These are phyloP conservation scores for Drosophila ercepeae DNA, from an alignment of 1,140 invertebrate genomes.

Conservation along the genomic window DNA sequence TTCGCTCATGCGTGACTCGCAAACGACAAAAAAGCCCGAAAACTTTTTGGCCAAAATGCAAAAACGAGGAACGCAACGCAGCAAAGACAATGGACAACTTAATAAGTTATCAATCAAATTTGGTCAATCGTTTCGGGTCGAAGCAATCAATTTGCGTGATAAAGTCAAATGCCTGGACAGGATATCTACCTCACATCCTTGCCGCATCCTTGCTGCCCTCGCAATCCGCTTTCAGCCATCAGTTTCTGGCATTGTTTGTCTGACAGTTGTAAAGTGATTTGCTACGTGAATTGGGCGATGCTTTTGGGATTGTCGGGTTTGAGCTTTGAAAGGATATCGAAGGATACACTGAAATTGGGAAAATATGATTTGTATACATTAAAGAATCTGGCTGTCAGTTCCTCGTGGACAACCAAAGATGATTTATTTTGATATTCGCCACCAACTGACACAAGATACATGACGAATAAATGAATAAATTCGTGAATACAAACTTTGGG, in stretches of 20 bases:
- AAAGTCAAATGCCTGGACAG: slow-evolving; percentile 66
- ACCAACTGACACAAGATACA: slow-evolving; percentile 36
- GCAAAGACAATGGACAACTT: slow-evolving; percentile 56
- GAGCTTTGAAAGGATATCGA: background rate
- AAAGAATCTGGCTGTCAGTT: slow-evolving; percentile 47
- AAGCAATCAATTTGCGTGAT: slow-evolving; percentile 80
- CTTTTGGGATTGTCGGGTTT: slow-evolving; percentile 14
- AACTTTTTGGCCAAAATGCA: slow-evolving; percentile 70
- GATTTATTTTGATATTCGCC: slow-evolving; percentile 53
- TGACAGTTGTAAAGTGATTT: slow-evolving; percentile 81
- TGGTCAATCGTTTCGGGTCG: slow-evolving; percentile 69
- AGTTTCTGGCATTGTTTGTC: slow-evolving; percentile 62
- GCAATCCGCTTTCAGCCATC: slow-evolving; percentile 19
- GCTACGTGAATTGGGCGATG: slow-evolving; percentile 60
- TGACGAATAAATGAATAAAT: slow-evolving; percentile 40
- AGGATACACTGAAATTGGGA: slow-evolving; percentile 32
- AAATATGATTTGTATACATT: slow-evolving; percentile 79
- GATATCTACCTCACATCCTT: slow-evolving; percentile 2
- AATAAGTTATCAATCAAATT: slow-evolving; percentile 82
- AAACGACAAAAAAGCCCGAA: slow-evolving; percentile 44
- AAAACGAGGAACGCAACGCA: slow-evolving; percentile 31
- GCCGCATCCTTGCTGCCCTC: background rate
- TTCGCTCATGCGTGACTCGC: slow-evolving; percentile 70
- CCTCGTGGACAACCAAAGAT: slow-evolving; percentile 40
- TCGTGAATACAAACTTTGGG: background rate